These are phyloP conservation scores for Brachionus calyciflorus DNA, from an alignment of 1,140 invertebrate genomes.

Conservation along the genomic window DNA sequence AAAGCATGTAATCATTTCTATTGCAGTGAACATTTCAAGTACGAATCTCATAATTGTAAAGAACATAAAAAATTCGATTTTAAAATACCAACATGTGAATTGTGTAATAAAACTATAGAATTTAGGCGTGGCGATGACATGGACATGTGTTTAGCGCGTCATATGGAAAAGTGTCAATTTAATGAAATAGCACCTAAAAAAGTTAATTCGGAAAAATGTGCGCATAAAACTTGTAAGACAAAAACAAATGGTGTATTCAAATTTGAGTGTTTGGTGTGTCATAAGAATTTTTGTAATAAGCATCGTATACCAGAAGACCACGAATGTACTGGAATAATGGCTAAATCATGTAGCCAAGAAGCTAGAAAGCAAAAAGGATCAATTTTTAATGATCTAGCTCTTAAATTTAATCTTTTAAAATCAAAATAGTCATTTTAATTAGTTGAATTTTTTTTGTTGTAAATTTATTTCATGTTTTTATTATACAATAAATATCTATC, in stretches of 20 bases:
- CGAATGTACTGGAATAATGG: not conserved
- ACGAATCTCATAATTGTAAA: conserved; percentile 30
- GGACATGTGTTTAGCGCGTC: conserved; percentile 16
- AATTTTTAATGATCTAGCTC: conserved; percentile 15
- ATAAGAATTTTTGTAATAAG: conserved; percentile 37
- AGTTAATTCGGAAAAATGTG: not conserved
- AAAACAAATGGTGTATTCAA: not conserved
- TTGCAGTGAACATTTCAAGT: conserved; percentile 43
- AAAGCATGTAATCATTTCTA: conserved; percentile 34
- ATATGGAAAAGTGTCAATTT: conserved; percentile 38
- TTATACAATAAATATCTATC: too few relatives aligned
- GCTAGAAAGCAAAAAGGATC: not conserved
- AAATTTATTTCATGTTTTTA: too few relatives aligned
- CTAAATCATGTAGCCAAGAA: not conserved
- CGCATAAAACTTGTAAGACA: not conserved
- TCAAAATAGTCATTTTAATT: too few relatives aligned
- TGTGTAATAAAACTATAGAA: conserved; percentile 29
- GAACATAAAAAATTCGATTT: conserved; percentile 34
- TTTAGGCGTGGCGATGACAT: conserved; percentile 41
- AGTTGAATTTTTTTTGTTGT: too few relatives aligned
- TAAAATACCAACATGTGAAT: conserved; percentile 37
- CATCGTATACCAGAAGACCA: conserved; percentile 43
- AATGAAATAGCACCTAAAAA: not conserved
- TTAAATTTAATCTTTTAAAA: conserved; percentile 32
- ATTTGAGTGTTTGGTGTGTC: conserved; percentile 19